phyloP scores from a whole-genome alignment of 2,113 vertebrate genomes.

The Neofelis nebulosa region DNA sequence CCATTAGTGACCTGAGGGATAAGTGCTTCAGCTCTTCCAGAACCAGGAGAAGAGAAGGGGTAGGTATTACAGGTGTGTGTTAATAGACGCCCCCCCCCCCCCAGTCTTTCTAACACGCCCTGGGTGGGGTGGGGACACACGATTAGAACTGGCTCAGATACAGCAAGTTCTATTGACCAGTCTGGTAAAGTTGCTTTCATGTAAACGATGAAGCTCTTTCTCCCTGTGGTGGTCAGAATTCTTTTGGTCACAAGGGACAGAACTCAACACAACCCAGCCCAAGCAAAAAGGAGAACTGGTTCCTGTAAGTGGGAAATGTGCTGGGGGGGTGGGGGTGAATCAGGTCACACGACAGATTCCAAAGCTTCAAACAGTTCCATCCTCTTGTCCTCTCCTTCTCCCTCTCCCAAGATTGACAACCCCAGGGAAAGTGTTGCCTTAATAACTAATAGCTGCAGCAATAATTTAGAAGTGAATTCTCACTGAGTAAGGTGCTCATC shows the following conservation, averaged over 20 bases:
- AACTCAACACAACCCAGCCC: background rate
- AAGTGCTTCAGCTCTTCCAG: background rate
- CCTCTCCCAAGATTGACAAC: background rate
- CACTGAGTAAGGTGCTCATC: background rate
- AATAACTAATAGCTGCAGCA: background rate
- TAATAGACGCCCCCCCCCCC: accelerated
- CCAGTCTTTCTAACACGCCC: background rate
- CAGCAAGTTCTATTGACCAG: background rate
- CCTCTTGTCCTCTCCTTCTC: background rate
- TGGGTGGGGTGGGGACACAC: accelerated
- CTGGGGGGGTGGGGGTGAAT: background rate
- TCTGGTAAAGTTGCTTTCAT: background rate
- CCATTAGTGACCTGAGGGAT: background rate
- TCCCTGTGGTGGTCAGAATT: background rate
- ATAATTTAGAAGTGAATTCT: background rate
- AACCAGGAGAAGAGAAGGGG: background rate
- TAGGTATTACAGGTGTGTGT: background rate
- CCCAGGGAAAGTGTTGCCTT: background rate
- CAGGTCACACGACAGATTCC: background rate
- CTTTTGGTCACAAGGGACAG: background rate
- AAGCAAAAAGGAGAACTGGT: background rate
- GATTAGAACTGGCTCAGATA: background rate
- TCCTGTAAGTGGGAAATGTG: no score
- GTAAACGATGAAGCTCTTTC: background rate
- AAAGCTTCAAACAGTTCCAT: no score